Evolutionary conservation across 2,888 invertebrate species (phyloP).

Genomic region (Caradrina clavipalpis): DNA sequence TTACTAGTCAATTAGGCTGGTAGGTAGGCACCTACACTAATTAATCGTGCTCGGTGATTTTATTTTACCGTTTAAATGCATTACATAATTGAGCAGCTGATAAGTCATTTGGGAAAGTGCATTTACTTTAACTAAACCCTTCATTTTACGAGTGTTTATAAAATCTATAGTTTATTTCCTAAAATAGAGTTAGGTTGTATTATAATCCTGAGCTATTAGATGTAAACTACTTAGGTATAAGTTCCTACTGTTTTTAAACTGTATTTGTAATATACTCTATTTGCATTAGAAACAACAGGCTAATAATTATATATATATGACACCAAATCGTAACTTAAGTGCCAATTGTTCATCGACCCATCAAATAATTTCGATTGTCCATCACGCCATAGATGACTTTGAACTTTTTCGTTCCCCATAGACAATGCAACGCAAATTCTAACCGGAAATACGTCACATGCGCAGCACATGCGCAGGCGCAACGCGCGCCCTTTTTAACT

Average conservation of each 20-base stretch:
- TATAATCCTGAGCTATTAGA: no score
- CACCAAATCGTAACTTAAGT: neutral
- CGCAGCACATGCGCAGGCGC: constrained; percentile 85
- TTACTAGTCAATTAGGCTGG: constrained; percentile 29
- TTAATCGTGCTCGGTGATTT: constrained; percentile 25
- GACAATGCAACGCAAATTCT: constrained; percentile 82
- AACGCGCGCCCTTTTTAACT: constrained; percentile 82
- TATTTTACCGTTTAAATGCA: constrained; percentile 20
- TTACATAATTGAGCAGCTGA: constrained; percentile 8
- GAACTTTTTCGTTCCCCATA: constrained; percentile 70
- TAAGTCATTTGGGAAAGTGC: constrained; percentile 18
- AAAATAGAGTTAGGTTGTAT: no score
- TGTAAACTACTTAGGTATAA: no score
- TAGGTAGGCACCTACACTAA: constrained; percentile 18
- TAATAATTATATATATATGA: no score
- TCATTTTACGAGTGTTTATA: no score
- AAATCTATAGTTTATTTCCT: no score
- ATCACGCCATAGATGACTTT: constrained; percentile 64
- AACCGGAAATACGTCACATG: constrained; percentile 89
- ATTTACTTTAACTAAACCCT: constrained; percentile 9
- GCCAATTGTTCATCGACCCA: neutral
- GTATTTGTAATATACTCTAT: no score
- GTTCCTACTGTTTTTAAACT: no score
- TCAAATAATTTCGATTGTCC: neutral
- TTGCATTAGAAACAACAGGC: no score